These are phyloP conservation scores for Aspidapion aeneum DNA, from an alignment of 2,888 invertebrate species.

Conservation along the genomic window DNA sequence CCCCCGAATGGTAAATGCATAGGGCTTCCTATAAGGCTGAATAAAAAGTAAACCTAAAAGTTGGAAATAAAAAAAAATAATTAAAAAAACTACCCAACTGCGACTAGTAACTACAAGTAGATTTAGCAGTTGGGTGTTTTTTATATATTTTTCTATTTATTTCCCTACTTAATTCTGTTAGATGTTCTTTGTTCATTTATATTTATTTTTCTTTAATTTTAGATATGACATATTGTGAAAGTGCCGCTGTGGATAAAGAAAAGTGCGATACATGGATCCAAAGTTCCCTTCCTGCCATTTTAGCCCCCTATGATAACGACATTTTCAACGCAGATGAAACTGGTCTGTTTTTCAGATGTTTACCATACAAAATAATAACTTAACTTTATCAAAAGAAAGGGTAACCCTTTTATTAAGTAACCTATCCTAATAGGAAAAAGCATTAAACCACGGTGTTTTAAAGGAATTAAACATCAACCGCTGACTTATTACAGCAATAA, in stretches of 20 bases:
- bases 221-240: neutral
- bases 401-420: slow-evolving; percentile 35
- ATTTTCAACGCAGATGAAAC: slow-evolving; percentile 10
- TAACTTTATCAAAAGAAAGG: slow-evolving; percentile 19
- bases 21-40: too few species aligned
- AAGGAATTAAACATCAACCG: slow-evolving; percentile 16
- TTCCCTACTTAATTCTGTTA: neutral
- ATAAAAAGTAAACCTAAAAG: too few species aligned
- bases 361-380: neutral
- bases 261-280: slow-evolving; percentile 10
- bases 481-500: neutral
- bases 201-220: neutral
- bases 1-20: too few species aligned
- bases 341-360: slow-evolving; percentile 9
- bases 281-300: slow-evolving; percentile 6
- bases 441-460: slow-evolving; percentile 37
- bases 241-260: neutral
- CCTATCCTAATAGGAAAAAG: slow-evolving; percentile 37
- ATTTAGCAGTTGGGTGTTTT: too few species aligned
- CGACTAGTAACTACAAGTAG: too few species aligned
- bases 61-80: too few species aligned
- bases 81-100: too few species aligned
- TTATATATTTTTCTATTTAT: too few species aligned
- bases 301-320: slow-evolving; percentile 4
- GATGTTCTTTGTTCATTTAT: neutral